Evolutionary conservation across 2,888 invertebrate genomes (phyloP), one percentile per base, ranked within the genome.

Genomic region (Trissoscelio sp.): DNA sequence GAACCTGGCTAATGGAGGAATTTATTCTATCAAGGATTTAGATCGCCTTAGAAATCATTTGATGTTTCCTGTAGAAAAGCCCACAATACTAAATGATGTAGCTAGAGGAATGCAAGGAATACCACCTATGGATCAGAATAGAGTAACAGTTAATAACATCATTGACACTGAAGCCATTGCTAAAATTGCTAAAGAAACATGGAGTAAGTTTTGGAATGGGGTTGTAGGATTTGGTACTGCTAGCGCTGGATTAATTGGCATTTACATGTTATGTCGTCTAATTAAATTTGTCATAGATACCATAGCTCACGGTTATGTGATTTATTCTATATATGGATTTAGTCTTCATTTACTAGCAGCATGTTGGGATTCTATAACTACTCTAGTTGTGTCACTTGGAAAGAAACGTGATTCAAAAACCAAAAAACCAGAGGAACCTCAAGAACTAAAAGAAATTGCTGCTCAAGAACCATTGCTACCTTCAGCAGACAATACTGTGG

Each of bases 201-300:
- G 73, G 67, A 12, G 53, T 11, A 53, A 46, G 18, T 5, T 60
- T 9, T 79, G 79, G 79, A 7, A 5, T 0, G 46, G 67, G 37
- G 34, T 79, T 7, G 16, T 57, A 3, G 28, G 46, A 3, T 74
- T 80, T 37, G 73, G 80, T 5, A 67, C 74, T 9, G 14, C 12
- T 1, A 80, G 80, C 12, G 70, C 80, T 7, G 80, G 80, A 16
- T 7, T 80, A 0, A 16, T 80, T 0, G 70, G 53, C 2, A 46
- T 81, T 1, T 34, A 58, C 22, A 22, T 78, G 18, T 0, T 57
- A 0, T 4, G 16, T 4, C 11, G 44, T 12, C 2, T 64, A 1
- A 18, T 67, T 0, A 81, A 81, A 42, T 16, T 67, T 2, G 12
- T 72, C 0, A 60, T 67, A 0, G 77, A 77, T 9, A 77, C 72